A percentile compares a stretch with the other conserved stretches of the same genome.
Evolutionary conservation across 2,888 invertebrate genomes (phyloP).

Genomic region (Brenthis daphne): DNA sequence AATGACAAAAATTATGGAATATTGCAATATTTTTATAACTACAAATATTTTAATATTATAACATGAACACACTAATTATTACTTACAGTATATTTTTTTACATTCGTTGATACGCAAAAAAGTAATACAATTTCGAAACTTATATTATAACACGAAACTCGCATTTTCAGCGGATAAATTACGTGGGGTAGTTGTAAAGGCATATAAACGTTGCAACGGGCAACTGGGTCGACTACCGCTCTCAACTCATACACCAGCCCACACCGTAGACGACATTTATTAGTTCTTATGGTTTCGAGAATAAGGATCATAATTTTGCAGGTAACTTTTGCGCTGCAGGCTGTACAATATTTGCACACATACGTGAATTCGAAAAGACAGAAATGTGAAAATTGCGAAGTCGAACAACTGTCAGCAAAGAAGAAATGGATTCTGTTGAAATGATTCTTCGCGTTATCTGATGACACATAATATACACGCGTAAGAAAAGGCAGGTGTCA

Average conservation of each 20-base stretch:
- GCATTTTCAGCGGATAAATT: slow-evolving; percentile 31
- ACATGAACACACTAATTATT: no score
- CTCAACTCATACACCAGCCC: slow-evolving; percentile 60
- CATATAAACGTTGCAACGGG: slow-evolving; percentile 58
- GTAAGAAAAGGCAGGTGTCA: neutral
- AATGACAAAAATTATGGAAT: no score
- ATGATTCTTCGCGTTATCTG: slow-evolving; percentile 17
- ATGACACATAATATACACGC: neutral
- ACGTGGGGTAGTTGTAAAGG: slow-evolving; percentile 48
- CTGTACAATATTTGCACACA: slow-evolving; percentile 47
- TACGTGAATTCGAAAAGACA: slow-evolving; percentile 49
- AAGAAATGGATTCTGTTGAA: slow-evolving; percentile 22
- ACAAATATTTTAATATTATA: no score
- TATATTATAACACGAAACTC: slow-evolving; percentile 11
- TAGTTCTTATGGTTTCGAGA: slow-evolving; percentile 27
- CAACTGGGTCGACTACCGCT: slow-evolving; percentile 68
- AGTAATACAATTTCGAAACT: slow-evolving; percentile 15
- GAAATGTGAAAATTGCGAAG: slow-evolving; percentile 25
- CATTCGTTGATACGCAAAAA: slow-evolving; percentile 5
- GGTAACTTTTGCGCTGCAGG: neutral
- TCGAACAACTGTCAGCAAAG: slow-evolving; percentile 30
- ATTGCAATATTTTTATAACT: no score
- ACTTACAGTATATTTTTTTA: neutral
- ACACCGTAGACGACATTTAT: slow-evolving; percentile 23
- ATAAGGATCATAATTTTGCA: slow-evolving; percentile 27